These are phyloP conservation scores for Saccostrea cuccullata DNA, from an alignment of 1,140 invertebrate genomes.

Conservation along the genomic window DNA sequence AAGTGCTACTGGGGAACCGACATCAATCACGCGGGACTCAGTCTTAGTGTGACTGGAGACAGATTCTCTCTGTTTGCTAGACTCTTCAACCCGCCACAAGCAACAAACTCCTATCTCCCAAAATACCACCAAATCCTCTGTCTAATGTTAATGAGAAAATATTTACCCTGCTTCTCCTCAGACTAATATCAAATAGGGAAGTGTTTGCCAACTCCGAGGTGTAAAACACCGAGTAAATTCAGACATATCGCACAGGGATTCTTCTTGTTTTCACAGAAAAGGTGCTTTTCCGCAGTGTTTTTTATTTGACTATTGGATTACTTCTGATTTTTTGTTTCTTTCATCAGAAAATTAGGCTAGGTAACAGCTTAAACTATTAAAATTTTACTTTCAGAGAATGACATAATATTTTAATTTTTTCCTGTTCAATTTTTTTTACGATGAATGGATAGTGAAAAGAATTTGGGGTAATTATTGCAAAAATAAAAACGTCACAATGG, in stretches of 20 bases:
- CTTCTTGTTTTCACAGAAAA: constrained; percentile 6
- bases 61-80: constrained; percentile 27
- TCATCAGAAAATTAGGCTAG: constrained; percentile 18
- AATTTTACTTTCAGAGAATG: not conserved
- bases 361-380: not conserved
- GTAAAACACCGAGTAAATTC: constrained; percentile 29
- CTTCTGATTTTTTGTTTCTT: constrained; percentile 28
- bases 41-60: not conserved
- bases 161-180: constrained; percentile 11
- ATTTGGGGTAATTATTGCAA: not conserved
- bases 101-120: constrained; percentile 32
- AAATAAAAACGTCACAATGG: not conserved
- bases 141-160: constrained; percentile 34
- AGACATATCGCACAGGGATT: constrained; percentile 30
- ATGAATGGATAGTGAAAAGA: not conserved
- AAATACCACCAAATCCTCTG: constrained; percentile 31
- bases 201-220: constrained; percentile 23
- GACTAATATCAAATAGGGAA: constrained; percentile 15
- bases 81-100: constrained; percentile 29
- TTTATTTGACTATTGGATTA: constrained; percentile 13
- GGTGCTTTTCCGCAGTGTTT: not conserved
- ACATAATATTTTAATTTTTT: not conserved
- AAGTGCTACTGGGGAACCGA: constrained; percentile 27
- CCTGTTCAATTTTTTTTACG: not conserved
- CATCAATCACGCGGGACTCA: constrained; percentile 4